Conservation (phyloP, 2,113 vertebrate genomes). For the Orcinus orca region DNA sequence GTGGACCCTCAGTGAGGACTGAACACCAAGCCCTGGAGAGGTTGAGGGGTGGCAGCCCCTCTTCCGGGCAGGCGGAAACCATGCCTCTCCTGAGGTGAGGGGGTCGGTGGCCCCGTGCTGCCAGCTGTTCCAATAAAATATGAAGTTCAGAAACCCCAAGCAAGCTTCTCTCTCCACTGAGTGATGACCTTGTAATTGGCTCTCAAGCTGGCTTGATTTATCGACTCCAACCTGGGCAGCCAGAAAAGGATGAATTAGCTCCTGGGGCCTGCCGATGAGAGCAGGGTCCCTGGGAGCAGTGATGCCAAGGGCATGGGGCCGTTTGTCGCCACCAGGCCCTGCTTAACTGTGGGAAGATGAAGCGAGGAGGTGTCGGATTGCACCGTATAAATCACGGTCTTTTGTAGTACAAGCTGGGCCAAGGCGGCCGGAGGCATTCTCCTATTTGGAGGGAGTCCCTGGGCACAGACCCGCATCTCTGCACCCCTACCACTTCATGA, state of each 20-base stretch:
- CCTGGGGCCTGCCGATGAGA: slow-evolving; percentile 75
- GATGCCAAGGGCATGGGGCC: slow-evolving; percentile 44
- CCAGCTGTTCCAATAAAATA: slow-evolving; percentile 81
- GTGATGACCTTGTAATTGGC: slow-evolving; percentile 80
- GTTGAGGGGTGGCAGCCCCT: rapidly evolving
- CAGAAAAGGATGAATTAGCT: slow-evolving; percentile 78
- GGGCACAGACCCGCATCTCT: not conserved
- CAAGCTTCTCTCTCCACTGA: slow-evolving; percentile 75
- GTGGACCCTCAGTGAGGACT: not conserved
- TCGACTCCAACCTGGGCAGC: slow-evolving; percentile 78
- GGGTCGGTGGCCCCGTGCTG: slow-evolving; percentile 70
- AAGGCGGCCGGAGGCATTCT: not conserved
- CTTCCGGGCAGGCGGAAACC: not conserved
- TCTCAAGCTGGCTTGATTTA: slow-evolving; percentile 81
- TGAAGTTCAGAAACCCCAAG: slow-evolving; percentile 82
- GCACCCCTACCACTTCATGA: not conserved
- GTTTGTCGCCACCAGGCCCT: slow-evolving; percentile 79
- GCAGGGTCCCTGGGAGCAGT: slow-evolving; percentile 70
- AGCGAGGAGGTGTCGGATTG: slow-evolving; percentile 62
- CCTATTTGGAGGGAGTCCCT: not conserved
- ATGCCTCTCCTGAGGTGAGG: not conserved
- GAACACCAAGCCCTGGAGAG: not conserved
- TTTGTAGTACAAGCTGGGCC: not conserved
- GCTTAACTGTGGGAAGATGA: slow-evolving; percentile 82
- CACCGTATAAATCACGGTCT: slow-evolving; percentile 75